These are phyloP conservation scores for Drosophila aff. DNA, from an alignment of 1,140 invertebrate species.

Conservation along the genomic window DNA sequence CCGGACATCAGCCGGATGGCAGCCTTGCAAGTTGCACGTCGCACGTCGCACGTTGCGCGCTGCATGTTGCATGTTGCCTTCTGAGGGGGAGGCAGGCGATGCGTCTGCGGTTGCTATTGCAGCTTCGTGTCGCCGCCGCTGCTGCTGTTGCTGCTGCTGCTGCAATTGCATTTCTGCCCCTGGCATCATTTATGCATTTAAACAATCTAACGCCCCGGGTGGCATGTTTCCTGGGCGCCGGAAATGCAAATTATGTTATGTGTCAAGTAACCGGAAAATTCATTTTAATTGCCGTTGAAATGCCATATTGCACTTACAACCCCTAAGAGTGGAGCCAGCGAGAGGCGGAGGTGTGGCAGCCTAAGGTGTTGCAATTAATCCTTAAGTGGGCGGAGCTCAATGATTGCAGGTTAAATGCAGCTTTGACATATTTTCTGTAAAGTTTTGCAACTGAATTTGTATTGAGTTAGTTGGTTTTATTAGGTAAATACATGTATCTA, in stretches of 20 bases:
- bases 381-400: not conserved
- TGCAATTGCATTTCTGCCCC: conserved; percentile 51
- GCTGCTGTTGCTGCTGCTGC: conserved; percentile 18
- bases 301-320: conserved; percentile 69
- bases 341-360: not conserved
- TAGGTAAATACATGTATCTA: too few relatives aligned
- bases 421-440: too few relatives aligned
- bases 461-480: too few relatives aligned
- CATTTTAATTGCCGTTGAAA: conserved; percentile 84
- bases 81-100: conserved; percentile 52
- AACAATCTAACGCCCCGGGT: conserved; percentile 64
- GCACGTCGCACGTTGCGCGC: conserved; percentile 15
- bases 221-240: conserved; percentile 15
- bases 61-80: conserved; percentile 25
- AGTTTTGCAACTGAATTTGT: too few relatives aligned
- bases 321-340: not conserved
- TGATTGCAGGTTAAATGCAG: not conserved
- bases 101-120: conserved; percentile 69
- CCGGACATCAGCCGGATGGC: conserved; percentile 13
- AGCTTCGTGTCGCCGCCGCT: conserved; percentile 17
- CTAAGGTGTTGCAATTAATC: conserved; percentile 2
- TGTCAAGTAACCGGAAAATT: conserved; percentile 85
- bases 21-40: conserved; percentile 39
- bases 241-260: conserved; percentile 84
- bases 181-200: conserved; percentile 73